phyloP scores from a whole-genome alignment of 2,113 vertebrate genomes.

The Gasterosteus aculeatus region DNA sequence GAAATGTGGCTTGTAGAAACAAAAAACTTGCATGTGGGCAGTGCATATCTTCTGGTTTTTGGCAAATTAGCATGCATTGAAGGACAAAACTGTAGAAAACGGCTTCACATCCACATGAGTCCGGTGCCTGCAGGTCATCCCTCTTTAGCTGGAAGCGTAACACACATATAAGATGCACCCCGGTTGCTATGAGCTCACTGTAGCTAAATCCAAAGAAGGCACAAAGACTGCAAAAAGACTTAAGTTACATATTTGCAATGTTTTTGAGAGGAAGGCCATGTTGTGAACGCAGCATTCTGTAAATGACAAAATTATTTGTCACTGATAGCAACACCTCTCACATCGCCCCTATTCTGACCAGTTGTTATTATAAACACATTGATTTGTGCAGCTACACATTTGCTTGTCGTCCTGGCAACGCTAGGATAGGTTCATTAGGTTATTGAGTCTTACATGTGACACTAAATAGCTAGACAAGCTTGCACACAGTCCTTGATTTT shows the following conservation, averaged over 20 bases:
- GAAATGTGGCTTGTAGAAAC: neutral
- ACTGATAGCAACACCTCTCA: neutral
- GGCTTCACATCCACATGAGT: neutral
- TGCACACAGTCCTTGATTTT: conserved; percentile 30
- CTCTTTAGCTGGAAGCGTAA: conserved; percentile 23
- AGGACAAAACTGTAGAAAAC: neutral
- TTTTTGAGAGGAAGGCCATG: neutral
- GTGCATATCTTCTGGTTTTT: neutral
- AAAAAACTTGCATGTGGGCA: neutral
- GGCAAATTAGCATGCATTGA: neutral
- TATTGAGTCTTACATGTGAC: neutral
- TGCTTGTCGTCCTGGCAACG: neutral
- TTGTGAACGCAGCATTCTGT: conserved; percentile 1
- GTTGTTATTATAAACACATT: neutral
- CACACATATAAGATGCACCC: conserved; percentile 9
- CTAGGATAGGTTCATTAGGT: neutral
- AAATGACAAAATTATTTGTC: neutral
- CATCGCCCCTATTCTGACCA: neutral
- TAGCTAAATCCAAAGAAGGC: neutral
- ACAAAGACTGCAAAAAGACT: too few species aligned
- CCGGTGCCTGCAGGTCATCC: conserved; percentile 1
- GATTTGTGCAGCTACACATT: conserved; percentile 5
- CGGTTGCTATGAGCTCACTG: conserved; percentile 15
- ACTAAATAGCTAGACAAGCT: conserved; percentile 6
- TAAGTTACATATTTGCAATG: conserved; percentile 8